These are phyloP conservation scores for Scolopax rusticola DNA, from an alignment of 2,797 vertebrate species.

Conservation along the genomic window DNA sequence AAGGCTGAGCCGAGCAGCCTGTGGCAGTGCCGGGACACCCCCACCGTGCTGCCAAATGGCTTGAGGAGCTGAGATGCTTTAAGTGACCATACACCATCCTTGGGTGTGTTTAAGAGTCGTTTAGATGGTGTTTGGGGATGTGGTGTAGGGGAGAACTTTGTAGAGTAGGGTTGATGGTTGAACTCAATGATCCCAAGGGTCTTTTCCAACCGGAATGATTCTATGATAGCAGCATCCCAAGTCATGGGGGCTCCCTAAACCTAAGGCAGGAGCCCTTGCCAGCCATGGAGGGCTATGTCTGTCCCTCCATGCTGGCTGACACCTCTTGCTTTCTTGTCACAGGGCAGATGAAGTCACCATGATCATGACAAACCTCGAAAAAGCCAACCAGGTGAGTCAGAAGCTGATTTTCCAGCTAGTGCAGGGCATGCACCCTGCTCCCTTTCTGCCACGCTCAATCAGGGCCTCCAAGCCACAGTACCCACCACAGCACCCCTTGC, in stretches of 20 bases:
- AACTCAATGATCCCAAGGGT: no score
- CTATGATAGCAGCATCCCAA: neutral
- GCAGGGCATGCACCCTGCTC: accelerated
- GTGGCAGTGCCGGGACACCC: neutral
- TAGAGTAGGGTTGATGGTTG: no score
- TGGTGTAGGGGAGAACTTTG: no score
- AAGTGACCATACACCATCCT: neutral
- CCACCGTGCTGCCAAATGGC: accelerated
- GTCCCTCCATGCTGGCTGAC: accelerated
- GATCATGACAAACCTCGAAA: constrained; percentile 94
- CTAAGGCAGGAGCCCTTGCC: neutral
- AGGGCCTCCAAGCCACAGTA: accelerated
- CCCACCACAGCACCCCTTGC: accelerated
- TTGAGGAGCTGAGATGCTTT: neutral
- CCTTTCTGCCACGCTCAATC: accelerated
- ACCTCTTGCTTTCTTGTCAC: constrained; percentile 58
- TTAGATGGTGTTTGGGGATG: no score
- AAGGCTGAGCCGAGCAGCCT: neutral
- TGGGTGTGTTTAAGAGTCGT: no score
- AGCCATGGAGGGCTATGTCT: neutral
- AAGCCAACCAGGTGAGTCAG: constrained; percentile 93
- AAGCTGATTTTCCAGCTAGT: neutral
- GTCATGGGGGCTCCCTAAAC: accelerated
- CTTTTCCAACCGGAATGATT: no score
- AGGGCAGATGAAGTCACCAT: constrained; percentile 92